Evolutionary conservation across 2,888 invertebrate genomes (phyloP), one percentile per base, ranked within the genome.

Genomic region (Meta bourneti): DNA sequence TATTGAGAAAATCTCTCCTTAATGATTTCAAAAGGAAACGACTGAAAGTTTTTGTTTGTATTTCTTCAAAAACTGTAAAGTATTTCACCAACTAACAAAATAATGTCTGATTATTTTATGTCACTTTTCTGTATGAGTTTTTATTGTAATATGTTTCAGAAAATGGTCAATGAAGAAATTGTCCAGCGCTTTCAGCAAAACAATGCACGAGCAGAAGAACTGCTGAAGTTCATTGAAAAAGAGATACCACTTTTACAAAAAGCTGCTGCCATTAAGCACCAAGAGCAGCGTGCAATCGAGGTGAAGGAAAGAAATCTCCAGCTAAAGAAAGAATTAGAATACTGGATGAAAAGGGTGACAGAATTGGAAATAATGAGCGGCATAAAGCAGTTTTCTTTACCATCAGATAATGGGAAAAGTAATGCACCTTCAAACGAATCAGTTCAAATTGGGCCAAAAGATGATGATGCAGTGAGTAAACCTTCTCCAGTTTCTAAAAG

Each of bases 281-380:
- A 79, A 16, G 51, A 83, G 72, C 54, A 91, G 34, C 70, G 71
- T 0, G 20, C 75, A 5, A 49, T 9, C 4, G 83, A 90, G 49
- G 19, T 93, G 48, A 48, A 71, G 80, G 89, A 84, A 79, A 92
- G 87, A 75, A 87, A 93, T 70, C 49, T 11, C 9, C 49, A 81
- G 16, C 70, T 93, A 11, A 83, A 92, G 54, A 51, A 79, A 49
- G 90, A 92, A 49, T 77, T 93, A 13, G 90, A 93, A 71, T 81
- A 75, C 52, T 93, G 89, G 91, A 79, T 83, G 71, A 74, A 80
- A 6, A 89, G 86, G 75, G 88, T 93, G 6, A 61, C 88, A 4
- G 89, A 89, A 16, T 52, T 88, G 19, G 93, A 93, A 75, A 49
- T 52, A 51, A 80, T 85, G 70, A 72, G 80, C 61, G 80, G 87